phyloP scores from a whole-genome alignment of 2,797 vertebrate genomes.

The Neoniphon sammara region DNA sequence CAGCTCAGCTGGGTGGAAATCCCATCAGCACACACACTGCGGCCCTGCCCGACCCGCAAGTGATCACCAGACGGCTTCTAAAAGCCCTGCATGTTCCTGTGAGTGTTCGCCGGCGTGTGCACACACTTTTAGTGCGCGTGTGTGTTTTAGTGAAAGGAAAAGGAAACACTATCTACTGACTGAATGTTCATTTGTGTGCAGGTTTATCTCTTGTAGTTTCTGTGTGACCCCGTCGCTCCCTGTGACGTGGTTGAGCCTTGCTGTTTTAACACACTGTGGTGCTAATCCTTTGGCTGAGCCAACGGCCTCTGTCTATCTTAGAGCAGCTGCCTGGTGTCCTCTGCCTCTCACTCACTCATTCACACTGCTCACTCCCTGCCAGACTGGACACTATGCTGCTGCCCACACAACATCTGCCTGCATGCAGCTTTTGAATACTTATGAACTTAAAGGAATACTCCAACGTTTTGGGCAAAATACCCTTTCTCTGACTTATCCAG shows the following conservation, averaged over 20 bases:
- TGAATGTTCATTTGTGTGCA: slow-evolving; percentile 2
- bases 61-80: slow-evolving; percentile 18
- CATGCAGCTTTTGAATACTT: too few species aligned
- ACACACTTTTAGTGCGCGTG: not conserved
- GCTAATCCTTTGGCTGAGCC: slow-evolving; percentile 27
- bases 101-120: not conserved
- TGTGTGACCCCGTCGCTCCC: not conserved
- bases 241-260: not conserved
- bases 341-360: slow-evolving; percentile 7
- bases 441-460: too few species aligned
- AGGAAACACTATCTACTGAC: not conserved
- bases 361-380: slow-evolving; percentile 8
- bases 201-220: not conserved
- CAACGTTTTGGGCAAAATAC: too few species aligned
- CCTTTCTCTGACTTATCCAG: too few species aligned
- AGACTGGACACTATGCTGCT: not conserved
- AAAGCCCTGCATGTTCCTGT: slow-evolving; percentile 10
- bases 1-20: slow-evolving; percentile 39
- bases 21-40: slow-evolving; percentile 19
- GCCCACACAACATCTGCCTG: not conserved
- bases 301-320: slow-evolving; percentile 7
- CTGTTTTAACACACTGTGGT: slow-evolving; percentile 8
- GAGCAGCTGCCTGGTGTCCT: not conserved
- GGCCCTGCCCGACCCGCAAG: slow-evolving; percentile 10
- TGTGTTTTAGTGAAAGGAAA: not conserved